Conservation (phyloP, 1,140 invertebrate genomes). For the Trypoxylus dichotomus region DNA sequence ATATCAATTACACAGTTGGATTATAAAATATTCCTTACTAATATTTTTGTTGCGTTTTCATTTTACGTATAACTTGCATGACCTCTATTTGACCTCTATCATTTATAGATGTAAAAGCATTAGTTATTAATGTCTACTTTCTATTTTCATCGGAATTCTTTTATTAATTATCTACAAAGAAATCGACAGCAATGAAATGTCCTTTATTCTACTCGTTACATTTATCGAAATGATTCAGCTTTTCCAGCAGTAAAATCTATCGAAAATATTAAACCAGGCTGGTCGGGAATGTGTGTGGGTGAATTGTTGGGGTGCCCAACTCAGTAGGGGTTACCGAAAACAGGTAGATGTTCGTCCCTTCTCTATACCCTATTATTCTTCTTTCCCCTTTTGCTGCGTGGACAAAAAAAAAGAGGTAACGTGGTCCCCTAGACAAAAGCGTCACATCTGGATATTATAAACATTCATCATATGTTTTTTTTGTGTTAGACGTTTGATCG, state of each 20-base stretch:
- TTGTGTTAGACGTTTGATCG: neutral
- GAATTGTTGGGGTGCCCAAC: neutral
- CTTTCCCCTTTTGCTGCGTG: neutral
- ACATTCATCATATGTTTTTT: conserved; percentile 17
- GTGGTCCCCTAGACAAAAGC: conserved; percentile 10
- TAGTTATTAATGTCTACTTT: neutral
- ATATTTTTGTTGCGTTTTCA: neutral
- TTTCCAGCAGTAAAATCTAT: neutral
- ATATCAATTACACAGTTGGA: too few species aligned
- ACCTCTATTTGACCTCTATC: conserved; percentile 15
- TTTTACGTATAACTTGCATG: neutral
- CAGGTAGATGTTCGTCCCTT: neutral
- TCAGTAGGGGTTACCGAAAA: neutral
- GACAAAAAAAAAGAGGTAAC: conserved; percentile 13
- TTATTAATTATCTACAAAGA: neutral
- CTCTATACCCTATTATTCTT: conserved; percentile 1
- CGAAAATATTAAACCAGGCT: neutral
- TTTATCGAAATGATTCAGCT: neutral
- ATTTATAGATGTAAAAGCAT: neutral
- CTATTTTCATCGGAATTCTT: neutral
- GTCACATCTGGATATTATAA: conserved; percentile 6
- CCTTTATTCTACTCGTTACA: neutral
- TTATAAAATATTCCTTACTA: too few species aligned
- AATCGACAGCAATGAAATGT: neutral
- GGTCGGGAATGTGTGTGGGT: conserved; percentile 1